Evolutionary conservation across 1,140 invertebrate species (phyloP).

Genomic region (Drosophila dunni): DNA sequence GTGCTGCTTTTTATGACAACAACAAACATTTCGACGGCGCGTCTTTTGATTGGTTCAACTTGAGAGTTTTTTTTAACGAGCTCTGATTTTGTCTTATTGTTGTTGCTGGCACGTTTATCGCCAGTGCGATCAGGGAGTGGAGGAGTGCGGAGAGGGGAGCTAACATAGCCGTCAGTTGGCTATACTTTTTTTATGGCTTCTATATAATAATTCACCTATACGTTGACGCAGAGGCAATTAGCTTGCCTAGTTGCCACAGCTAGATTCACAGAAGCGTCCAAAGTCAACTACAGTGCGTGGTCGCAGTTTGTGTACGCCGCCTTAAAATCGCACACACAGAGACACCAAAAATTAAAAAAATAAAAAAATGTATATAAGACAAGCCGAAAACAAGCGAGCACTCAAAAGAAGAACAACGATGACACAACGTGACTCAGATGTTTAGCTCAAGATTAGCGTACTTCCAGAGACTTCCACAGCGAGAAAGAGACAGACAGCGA

Average conservation of each 20-base stretch:
- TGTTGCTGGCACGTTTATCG: slow-evolving; percentile 63
- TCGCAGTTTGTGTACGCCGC: slow-evolving; percentile 38
- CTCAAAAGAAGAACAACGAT: slow-evolving; percentile 19
- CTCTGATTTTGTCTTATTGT: slow-evolving; percentile 70
- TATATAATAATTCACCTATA: slow-evolving; percentile 83
- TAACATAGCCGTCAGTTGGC: slow-evolving; percentile 40
- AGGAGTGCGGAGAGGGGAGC: slow-evolving; percentile 21
- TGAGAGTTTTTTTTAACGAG: slow-evolving; percentile 75
- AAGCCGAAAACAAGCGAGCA: slow-evolving; percentile 7
- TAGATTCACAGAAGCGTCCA: slow-evolving; percentile 54
- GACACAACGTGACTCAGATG: slow-evolving; percentile 74
- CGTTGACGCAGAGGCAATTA: slow-evolving; percentile 72
- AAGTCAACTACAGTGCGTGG: slow-evolving; percentile 48
- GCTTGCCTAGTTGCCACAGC: slow-evolving; percentile 63
- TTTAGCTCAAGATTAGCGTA: slow-evolving; percentile 60
- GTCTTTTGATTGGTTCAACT: slow-evolving; percentile 82
- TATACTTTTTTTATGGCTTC: slow-evolving; percentile 67
- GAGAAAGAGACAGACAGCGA: neutral
- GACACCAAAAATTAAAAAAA: slow-evolving; percentile 15
- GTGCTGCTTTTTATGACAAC: slow-evolving; percentile 59
- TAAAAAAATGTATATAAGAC: slow-evolving; percentile 3
- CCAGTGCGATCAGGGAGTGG: slow-evolving; percentile 60
- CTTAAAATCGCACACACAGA: slow-evolving; percentile 39
- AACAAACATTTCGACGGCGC: slow-evolving; percentile 58
- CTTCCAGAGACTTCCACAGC: slow-evolving; percentile 6